Evolutionary conservation across 53 echinoderm and acorn worm genomes (phyloP).

Genomic region (Temnopleurus reevesii): DNA sequence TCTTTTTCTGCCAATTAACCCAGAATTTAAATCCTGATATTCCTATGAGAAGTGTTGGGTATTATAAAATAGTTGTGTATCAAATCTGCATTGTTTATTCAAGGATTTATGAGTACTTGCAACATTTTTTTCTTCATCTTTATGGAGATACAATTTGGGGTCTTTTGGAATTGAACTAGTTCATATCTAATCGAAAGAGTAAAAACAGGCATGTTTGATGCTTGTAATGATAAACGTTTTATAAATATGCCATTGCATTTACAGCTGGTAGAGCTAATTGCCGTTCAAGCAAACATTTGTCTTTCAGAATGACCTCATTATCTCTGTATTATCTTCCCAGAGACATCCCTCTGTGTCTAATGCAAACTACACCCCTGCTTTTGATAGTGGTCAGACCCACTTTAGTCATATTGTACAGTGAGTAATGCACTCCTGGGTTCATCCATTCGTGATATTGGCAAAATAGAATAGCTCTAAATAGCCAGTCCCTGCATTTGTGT

Average conservation of each 20-base stretch:
- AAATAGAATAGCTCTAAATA: not conserved
- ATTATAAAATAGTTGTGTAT: too few species aligned
- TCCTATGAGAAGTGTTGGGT: not conserved
- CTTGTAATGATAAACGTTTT: not conserved
- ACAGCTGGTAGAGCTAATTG: not conserved
- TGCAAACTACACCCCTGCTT: not conserved
- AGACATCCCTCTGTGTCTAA: not conserved
- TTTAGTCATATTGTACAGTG: not conserved
- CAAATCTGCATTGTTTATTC: slow-evolving; percentile 12
- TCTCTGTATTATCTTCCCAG: not conserved
- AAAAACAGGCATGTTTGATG: not conserved
- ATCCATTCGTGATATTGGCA: not conserved
- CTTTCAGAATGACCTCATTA: not conserved
- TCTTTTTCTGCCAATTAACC: not conserved
- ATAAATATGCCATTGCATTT: not conserved
- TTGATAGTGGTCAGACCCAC: not conserved
- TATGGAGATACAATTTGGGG: not conserved
- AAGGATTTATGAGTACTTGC: not conserved
- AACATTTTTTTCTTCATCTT: not conserved
- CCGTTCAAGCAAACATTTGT: not conserved
- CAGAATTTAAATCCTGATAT: not conserved
- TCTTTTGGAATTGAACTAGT: not conserved
- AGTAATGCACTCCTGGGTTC: not conserved
- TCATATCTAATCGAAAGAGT: not conserved
- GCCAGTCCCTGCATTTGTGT: slow-evolving; percentile 26